These are phyloP conservation scores for Ormia ochracea DNA, from an alignment of 2,888 invertebrate species.

Conservation along the genomic window DNA sequence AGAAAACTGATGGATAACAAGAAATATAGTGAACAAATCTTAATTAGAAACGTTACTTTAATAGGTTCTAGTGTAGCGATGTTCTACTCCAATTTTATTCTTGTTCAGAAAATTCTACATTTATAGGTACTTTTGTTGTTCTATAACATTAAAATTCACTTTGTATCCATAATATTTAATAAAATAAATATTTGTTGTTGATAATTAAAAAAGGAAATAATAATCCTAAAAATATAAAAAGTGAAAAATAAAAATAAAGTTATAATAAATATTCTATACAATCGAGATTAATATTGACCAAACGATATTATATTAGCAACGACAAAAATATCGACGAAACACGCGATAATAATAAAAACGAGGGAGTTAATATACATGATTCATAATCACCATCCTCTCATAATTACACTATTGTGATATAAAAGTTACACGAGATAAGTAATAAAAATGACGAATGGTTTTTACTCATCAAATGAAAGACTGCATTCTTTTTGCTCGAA, in stretches of 20 bases:
- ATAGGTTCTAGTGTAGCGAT: no score
- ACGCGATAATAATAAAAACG: constrained; percentile 12
- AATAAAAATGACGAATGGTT: background rate
- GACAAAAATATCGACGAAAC: constrained; percentile 21
- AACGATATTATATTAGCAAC: background rate
- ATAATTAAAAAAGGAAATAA: constrained; percentile 11
- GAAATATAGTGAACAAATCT: no score
- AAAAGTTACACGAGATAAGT: background rate
- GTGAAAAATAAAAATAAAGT: background rate
- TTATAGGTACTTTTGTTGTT: no score
- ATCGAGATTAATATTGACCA: background rate
- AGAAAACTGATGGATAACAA: no score
- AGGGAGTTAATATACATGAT: constrained; percentile 48
- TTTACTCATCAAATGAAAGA: constrained; percentile 17
- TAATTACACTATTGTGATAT: constrained; percentile 46
- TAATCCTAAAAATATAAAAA: background rate
- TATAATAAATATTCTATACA: background rate
- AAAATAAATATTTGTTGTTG: constrained; percentile 14
- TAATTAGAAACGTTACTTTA: no score
- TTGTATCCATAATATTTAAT: no score
- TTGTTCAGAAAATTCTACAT: no score
- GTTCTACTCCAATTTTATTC: no score
- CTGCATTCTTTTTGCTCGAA: constrained; percentile 8
- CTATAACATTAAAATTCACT: no score
- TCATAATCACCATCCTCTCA: constrained; percentile 26